Evolutionary conservation across 2,888 invertebrate genomes (phyloP).

Genomic region (Orthosia gothica): DNA sequence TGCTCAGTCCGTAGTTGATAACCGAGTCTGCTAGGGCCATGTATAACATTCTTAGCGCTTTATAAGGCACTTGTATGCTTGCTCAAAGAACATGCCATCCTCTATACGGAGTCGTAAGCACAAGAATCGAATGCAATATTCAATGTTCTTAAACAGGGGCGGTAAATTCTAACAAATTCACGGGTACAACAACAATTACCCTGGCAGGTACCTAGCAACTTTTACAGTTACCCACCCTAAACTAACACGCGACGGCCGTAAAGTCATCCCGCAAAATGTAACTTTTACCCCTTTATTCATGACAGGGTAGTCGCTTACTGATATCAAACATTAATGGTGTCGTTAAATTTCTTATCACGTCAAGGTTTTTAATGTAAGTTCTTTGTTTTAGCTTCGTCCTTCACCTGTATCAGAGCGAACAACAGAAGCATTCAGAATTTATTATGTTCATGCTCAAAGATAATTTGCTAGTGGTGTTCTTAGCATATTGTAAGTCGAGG

Average conservation of each 20-base stretch:
- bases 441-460: constrained; percentile 3
- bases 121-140: constrained; percentile 70
- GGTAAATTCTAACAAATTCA: constrained; percentile 69
- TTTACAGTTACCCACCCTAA: constrained; percentile 65
- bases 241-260: constrained; percentile 72
- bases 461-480: neutral
- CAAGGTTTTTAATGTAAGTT: constrained; percentile 47
- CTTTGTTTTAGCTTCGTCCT: constrained; percentile 31
- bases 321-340: constrained; percentile 69
- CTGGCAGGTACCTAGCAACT: constrained; percentile 52
- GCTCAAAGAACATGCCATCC: too few relatives aligned
- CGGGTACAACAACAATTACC: constrained; percentile 63
- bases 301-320: constrained; percentile 65
- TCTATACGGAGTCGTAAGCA: neutral
- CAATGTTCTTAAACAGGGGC: constrained; percentile 65
- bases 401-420: constrained; percentile 16
- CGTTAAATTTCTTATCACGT: constrained; percentile 65
- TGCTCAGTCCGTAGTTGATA: too few relatives aligned
- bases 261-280: constrained; percentile 66
- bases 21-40: too few relatives aligned
- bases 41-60: too few relatives aligned
- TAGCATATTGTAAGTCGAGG: neutral
- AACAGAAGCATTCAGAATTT: constrained; percentile 5
- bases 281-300: constrained; percentile 71
- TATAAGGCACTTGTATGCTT: too few relatives aligned